Evolutionary conservation across 2,888 invertebrate genomes (phyloP), one percentile per base, ranked within the genome.

Genomic region (Yponomeuta plumbellus): DNA sequence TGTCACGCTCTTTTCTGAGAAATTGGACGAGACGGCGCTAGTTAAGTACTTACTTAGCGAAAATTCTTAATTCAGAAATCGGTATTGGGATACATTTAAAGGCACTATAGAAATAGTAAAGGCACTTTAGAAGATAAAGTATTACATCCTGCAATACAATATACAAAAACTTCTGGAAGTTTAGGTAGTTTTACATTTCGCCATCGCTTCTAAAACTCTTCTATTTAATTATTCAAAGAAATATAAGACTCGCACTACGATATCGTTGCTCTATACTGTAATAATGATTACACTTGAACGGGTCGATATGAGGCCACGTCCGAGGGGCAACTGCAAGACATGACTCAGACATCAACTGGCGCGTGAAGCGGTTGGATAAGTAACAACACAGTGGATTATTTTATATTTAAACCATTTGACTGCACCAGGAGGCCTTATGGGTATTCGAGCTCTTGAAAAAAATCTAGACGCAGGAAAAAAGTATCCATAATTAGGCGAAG

Each of bases 281-380:
- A 21, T 21, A 58, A 52, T 52, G n/a, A 64, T 64, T 64, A 64
- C 52, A 44, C 11, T 23, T 64, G 40, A 64, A 21, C 40, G 39
- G 20, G 39, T 64, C 63, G 40, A 64, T 64, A 64, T 52, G 20
- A n/a, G 61, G 61, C 26, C 26, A 23, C 23, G 21, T 34, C 17
- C 17, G 23, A 26, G 52, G 44, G 40, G 21, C 63, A 40, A 52
- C 63, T 52, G 34, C 56, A 56, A 52, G 64, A 23, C n/a, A 64
- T 87, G 87, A 88, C 75, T 87, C 86, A 86, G 79, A 70, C 76
- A 73, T 70, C 39, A 84, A 81, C 77, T 83, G 79, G 80, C 76
- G 87, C 88, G 84, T 86, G 66, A 80, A 85, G 85, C 68, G 68
- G 34, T n/a, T 26, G 61, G 17, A 22, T 23, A 13, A 61, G 61